These are phyloP conservation scores for Schlechtendalia chinensis DNA, from an alignment of 1,140 invertebrate genomes.

Conservation along the genomic window DNA sequence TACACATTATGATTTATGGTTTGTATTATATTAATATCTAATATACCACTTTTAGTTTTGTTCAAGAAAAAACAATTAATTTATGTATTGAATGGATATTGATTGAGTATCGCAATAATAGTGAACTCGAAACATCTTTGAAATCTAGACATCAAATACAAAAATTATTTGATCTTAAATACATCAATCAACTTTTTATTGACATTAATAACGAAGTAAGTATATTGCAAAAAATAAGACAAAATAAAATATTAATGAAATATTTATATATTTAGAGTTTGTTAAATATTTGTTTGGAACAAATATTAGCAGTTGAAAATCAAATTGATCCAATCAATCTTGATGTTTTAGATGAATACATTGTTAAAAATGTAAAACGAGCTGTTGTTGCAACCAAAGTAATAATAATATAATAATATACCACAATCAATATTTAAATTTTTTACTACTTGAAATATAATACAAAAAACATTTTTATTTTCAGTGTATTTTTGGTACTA, in stretches of 20 bases:
- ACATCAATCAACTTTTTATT: conserved; percentile 37
- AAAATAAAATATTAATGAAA: neutral
- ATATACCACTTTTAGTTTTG: neutral
- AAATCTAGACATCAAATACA: conserved; percentile 41
- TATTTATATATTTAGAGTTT: neutral
- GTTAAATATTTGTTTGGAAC: neutral
- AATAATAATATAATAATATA: neutral
- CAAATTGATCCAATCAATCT: conserved; percentile 39
- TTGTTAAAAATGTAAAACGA: conserved; percentile 45
- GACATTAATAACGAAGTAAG: conserved; percentile 29
- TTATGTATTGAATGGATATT: conserved; percentile 33
- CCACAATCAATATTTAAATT: neutral
- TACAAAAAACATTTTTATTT: conserved; percentile 10
- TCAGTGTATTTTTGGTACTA: conserved; percentile 36
- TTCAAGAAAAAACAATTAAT: conserved; percentile 31
- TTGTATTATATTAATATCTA: neutral
- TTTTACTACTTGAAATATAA: neutral
- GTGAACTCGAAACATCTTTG: conserved; percentile 20
- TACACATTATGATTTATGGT: neutral
- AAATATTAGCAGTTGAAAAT: conserved; percentile 31
- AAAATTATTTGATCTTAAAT: conserved; percentile 44
- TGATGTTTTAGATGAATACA: conserved; percentile 31
- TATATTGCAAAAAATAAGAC: neutral
- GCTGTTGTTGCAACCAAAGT: conserved; percentile 33
- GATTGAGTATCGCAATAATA: conserved; percentile 19